These are phyloP conservation scores for Potamilus streckersoni DNA, from an alignment of 1,140 invertebrate species.

Conservation along the genomic window DNA sequence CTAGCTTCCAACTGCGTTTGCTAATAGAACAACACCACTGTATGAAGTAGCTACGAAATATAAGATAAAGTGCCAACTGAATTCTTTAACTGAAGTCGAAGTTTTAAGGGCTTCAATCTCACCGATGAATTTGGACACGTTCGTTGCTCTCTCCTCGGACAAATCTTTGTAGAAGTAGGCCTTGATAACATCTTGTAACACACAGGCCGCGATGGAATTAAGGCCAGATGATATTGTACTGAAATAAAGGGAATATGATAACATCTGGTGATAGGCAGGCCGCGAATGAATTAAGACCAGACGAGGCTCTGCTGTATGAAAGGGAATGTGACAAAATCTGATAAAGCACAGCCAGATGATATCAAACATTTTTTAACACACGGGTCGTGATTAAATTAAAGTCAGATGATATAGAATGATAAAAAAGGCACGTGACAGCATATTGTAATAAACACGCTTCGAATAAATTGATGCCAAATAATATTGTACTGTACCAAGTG, in stretches of 20 bases:
- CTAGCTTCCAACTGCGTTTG: background rate
- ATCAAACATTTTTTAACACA: constrained; percentile 83
- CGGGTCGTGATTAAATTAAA: constrained; percentile 92
- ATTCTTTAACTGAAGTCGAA: background rate
- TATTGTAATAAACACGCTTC: too few relatives aligned
- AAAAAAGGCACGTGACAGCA: background rate
- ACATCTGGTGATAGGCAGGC: too few relatives aligned
- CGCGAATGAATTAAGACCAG: too few relatives aligned
- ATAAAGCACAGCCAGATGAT: too few relatives aligned
- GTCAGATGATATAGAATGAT: constrained; percentile 90
- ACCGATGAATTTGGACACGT: constrained; percentile 75
- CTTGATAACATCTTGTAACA: constrained; percentile 86
- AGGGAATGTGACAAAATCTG: too few relatives aligned
- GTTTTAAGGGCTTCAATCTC: background rate
- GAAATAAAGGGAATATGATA: constrained; percentile 9
- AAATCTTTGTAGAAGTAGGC: constrained; percentile 75
- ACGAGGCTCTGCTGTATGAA: too few relatives aligned
- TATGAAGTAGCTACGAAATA: too few relatives aligned
- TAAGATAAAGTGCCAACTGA: too few relatives aligned
- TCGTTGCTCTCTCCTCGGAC: constrained; percentile 78
- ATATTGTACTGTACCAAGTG: too few relatives aligned
- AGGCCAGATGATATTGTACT: constrained; percentile 93
- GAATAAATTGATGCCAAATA: too few relatives aligned
- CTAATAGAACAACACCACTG: too few relatives aligned
- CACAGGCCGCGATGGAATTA: constrained; percentile 90